Percentiles rank a stretch among this genome's conserved stretches.
Evolutionary conservation across 1,140 invertebrate species (phyloP).

Genomic region (Orussus abietinus): DNA sequence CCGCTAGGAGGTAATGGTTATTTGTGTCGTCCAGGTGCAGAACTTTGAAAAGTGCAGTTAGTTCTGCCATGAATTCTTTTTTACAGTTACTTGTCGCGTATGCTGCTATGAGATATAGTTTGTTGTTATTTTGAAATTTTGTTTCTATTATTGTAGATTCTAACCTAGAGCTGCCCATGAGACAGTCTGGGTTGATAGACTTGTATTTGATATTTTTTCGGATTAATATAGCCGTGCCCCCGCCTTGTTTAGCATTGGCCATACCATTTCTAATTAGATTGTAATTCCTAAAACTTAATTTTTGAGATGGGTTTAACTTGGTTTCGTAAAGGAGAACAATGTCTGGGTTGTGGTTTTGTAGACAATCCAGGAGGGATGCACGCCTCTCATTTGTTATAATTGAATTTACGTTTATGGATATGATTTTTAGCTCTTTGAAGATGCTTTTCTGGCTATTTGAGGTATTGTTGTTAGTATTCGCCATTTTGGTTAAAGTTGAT

Average conservation of each 20-base stretch:
- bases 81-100: conserved; percentile 11
- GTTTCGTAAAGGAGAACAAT: conserved; percentile 15
- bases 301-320: conserved; percentile 13
- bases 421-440: conserved; percentile 11
- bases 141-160: conserved; percentile 7
- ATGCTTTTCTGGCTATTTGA: background rate
- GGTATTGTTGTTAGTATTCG: background rate
- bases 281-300: conserved; percentile 12
- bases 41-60: conserved; percentile 10
- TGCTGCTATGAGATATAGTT: conserved; percentile 11
- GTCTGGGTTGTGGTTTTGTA: conserved; percentile 9
- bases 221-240: conserved; percentile 7
- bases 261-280: conserved; percentile 11
- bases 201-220: conserved; percentile 4
- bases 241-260: background rate
- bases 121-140: background rate
- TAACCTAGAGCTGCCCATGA: background rate
- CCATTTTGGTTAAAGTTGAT: too few relatives aligned
- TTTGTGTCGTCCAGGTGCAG: conserved; percentile 4
- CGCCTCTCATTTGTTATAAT: conserved; percentile 7
- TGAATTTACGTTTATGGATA: conserved; percentile 20
- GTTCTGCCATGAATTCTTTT: conserved; percentile 7
- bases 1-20: conserved; percentile 12
- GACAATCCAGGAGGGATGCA: conserved; percentile 5
- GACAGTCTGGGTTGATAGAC: background rate